Evolutionary conservation across 1,140 invertebrate species (phyloP).

Genomic region (Euwallacea fornicatus): DNA sequence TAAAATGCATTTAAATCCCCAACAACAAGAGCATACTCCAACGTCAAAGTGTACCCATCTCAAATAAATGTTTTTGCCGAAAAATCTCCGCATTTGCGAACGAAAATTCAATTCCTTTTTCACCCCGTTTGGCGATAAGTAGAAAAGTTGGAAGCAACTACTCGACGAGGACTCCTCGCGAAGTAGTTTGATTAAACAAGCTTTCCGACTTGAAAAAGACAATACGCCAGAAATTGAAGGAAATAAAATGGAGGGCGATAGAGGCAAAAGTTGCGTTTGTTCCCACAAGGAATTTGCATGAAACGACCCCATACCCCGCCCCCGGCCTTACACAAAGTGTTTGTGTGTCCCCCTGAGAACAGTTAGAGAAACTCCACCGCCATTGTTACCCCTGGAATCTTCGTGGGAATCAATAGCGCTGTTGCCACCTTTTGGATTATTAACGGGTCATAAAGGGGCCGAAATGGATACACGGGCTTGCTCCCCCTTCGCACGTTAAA

Average conservation of each 20-base stretch:
- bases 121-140: slow-evolving; percentile 23
- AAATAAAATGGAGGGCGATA: slow-evolving; percentile 25
- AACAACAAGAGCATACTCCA: no score
- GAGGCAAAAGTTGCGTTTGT: slow-evolving; percentile 18
- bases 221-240: slow-evolving; percentile 32
- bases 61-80: no score
- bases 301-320: slow-evolving; percentile 14
- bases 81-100: no score
- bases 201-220: slow-evolving; percentile 33
- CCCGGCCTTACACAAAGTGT: slow-evolving; percentile 23
- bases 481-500: background rate
- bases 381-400: slow-evolving; percentile 15
- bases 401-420: slow-evolving; percentile 26
- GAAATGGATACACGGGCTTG: slow-evolving; percentile 7
- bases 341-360: slow-evolving; percentile 27
- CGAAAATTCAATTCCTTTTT: slow-evolving; percentile 3
- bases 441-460: slow-evolving; percentile 27
- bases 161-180: background rate
- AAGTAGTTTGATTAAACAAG: slow-evolving; percentile 35
- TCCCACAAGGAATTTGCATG: slow-evolving; percentile 24
- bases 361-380: slow-evolving; percentile 23
- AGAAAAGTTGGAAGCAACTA: slow-evolving; percentile 23
- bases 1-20: no score
- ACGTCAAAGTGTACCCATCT: no score
- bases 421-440: slow-evolving; percentile 32